Evolutionary conservation across 2,797 vertebrate species (phyloP).

Genomic region (Coccyzus lansbergi): DNA sequence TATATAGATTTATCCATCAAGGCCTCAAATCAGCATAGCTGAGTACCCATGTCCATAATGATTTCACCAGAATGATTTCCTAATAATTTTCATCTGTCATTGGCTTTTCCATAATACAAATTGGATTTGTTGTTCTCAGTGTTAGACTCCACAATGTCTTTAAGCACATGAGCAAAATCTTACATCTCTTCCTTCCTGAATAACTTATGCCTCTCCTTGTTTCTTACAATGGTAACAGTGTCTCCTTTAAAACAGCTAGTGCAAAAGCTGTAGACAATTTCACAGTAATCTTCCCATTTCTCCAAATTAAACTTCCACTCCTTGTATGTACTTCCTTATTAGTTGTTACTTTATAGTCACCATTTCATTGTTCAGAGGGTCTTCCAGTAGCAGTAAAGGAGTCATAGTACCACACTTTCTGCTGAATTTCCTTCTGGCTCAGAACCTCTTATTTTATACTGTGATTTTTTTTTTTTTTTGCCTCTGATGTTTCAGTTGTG

Average conservation of each 20-base stretch:
- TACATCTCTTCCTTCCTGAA: background rate
- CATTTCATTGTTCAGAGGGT: background rate
- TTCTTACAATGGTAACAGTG: rapidly evolving
- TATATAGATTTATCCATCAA: background rate
- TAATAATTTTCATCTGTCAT: background rate
- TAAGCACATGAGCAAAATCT: background rate
- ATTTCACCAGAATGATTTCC: background rate
- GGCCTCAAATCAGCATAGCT: rapidly evolving
- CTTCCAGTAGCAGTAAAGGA: background rate
- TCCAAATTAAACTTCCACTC: background rate
- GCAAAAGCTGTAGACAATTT: background rate
- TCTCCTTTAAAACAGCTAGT: background rate
- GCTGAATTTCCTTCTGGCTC: background rate
- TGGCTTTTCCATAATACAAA: background rate
- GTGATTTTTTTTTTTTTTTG: background rate
- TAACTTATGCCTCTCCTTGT: background rate
- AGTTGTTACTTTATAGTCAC: background rate
- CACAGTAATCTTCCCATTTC: background rate
- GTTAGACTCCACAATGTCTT: background rate
- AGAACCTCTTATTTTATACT: background rate
- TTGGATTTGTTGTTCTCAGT: background rate
- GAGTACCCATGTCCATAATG: no score
- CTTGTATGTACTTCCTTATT: background rate
- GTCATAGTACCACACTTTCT: background rate
- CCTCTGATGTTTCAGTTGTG: background rate